Evolutionary conservation across 2,888 invertebrate species (phyloP).

Genomic region (Busseola fusca): DNA sequence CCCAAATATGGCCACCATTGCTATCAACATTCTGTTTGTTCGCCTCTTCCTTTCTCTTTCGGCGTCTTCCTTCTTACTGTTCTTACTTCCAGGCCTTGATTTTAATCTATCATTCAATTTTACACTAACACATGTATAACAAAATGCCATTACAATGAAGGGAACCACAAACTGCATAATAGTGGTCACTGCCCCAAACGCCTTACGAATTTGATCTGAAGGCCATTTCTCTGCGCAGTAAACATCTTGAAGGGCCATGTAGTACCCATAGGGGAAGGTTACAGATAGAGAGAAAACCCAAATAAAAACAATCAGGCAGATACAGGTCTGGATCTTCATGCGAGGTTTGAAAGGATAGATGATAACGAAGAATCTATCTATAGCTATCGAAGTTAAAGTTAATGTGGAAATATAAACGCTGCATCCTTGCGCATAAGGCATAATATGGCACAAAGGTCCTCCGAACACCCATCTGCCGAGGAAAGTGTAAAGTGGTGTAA

Average conservation of each 20-base stretch:
- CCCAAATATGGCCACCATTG: constrained; percentile 96
- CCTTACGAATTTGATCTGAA: constrained; percentile 91
- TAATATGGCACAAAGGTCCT: constrained; percentile 93
- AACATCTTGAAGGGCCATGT: constrained; percentile 90
- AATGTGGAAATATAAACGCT: constrained; percentile 97
- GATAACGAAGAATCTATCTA: constrained; percentile 97
- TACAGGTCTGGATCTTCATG: constrained; percentile 93
- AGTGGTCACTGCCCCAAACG: constrained; percentile 94
- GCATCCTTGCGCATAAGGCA: constrained; percentile 95
- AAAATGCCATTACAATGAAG: constrained; percentile 95
- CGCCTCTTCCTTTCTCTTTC: constrained; percentile 94
- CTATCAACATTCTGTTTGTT: constrained; percentile 96
- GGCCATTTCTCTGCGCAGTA: constrained; percentile 95
- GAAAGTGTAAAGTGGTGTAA: constrained; percentile 96
- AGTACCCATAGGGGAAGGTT: constrained; percentile 95
- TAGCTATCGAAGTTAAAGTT: constrained; percentile 97
- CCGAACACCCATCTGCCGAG: constrained; percentile 96
- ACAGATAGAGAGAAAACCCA: constrained; percentile 94
- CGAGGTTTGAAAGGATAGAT: constrained; percentile 95
- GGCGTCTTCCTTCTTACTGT: constrained; percentile 92
- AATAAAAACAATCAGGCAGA: constrained; percentile 93
- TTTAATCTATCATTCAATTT: constrained; percentile 93
- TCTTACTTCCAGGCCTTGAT: constrained; percentile 92
- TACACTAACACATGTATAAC: constrained; percentile 94
- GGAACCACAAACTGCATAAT: constrained; percentile 96